These are phyloP conservation scores for Tetramorium simillimum DNA, from an alignment of 1,140 invertebrate species.

Conservation along the genomic window DNA sequence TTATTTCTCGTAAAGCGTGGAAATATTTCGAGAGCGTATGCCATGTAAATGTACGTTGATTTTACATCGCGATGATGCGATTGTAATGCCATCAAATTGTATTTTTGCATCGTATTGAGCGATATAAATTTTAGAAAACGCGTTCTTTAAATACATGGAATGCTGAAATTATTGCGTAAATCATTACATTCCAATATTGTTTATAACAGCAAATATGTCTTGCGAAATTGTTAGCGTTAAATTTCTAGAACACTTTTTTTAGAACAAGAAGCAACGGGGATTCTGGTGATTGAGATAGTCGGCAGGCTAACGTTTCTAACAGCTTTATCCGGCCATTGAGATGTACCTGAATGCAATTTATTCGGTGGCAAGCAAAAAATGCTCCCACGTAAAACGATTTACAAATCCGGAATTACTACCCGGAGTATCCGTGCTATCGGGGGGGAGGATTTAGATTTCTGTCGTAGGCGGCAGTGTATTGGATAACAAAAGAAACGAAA, in stretches of 20 bases:
- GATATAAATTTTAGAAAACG: neutral
- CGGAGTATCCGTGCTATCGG: constrained; percentile 48
- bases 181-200: neutral
- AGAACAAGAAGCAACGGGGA: neutral
- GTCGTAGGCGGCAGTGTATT: constrained; percentile 56
- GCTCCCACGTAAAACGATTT: constrained; percentile 67
- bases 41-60: constrained; percentile 21
- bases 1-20: neutral
- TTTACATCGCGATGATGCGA: neutral
- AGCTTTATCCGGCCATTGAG: constrained; percentile 36
- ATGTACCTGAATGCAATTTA: constrained; percentile 60
- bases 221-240: neutral
- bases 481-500: constrained; percentile 39
- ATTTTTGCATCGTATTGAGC: neutral
- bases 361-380: constrained; percentile 13
- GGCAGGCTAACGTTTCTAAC: constrained; percentile 11
- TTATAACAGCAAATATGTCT: neutral
- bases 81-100: neutral
- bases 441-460: constrained; percentile 62
- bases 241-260: neutral
- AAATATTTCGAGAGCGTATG: neutral
- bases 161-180: neutral
- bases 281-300: constrained; percentile 19
- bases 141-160: neutral
- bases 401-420: constrained; percentile 72